These are phyloP conservation scores for Taxidea taxus DNA, from an alignment of 2,113 vertebrate genomes.

Conservation along the genomic window DNA sequence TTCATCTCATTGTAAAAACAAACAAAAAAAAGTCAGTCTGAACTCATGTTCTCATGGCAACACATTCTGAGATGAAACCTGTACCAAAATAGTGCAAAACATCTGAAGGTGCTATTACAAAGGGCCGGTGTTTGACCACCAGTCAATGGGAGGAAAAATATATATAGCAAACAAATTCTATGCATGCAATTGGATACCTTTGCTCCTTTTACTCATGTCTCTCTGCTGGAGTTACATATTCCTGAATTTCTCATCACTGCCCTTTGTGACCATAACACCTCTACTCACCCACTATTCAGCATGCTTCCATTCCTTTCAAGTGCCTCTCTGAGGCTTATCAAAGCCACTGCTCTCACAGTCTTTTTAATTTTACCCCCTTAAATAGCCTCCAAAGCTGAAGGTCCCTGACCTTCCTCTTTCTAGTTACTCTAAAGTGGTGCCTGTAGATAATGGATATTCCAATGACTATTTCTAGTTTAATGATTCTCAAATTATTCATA, in stretches of 20 bases:
- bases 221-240: conserved; percentile 13
- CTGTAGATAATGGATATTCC: not conserved
- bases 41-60: conserved; percentile 62
- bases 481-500: conserved; percentile 14
- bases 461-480: conserved; percentile 7
- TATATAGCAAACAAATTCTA: not conserved
- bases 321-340: conserved; percentile 51
- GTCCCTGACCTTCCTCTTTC: not conserved
- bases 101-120: not conserved
- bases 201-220: not conserved
- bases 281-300: not conserved
- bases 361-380: conserved; percentile 23
- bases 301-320: conserved; percentile 8
- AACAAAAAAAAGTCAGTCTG: not conserved
- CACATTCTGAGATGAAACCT: conserved; percentile 43
- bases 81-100: not conserved
- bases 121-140: not conserved
- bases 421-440: not conserved
- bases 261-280: not conserved
- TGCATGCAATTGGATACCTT: not conserved
- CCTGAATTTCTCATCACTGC: not conserved
- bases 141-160: not conserved
- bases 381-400: conserved; percentile 3
- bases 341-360: not conserved
- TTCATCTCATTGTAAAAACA: conserved; percentile 60